A percentile compares a stretch with the other conserved stretches of the same genome.
Evolutionary conservation across 2,113 vertebrate genomes (phyloP).

Genomic region (crab-eating macaque (Macaca fascicularis)): DNA sequence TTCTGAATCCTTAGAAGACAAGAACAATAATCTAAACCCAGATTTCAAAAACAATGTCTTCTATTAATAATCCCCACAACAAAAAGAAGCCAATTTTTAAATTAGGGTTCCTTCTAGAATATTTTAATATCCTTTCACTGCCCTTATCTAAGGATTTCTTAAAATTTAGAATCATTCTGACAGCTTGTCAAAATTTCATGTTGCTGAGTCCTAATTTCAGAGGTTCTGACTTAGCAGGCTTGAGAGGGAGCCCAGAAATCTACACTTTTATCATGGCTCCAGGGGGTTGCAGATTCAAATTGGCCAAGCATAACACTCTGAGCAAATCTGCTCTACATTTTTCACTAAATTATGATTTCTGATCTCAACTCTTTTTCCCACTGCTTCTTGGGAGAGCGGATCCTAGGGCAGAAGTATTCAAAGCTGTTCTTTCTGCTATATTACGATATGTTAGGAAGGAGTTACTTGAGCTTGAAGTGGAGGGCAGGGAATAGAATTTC

Average conservation of each 20-base stretch:
- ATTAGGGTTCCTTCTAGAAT: not conserved
- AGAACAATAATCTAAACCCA: not conserved
- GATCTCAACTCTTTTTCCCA: not conserved
- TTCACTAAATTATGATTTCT: not conserved
- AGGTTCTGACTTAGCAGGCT: not conserved
- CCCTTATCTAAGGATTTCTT: not conserved
- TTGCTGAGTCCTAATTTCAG: not conserved
- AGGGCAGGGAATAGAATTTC: not conserved
- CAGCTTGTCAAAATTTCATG: not conserved
- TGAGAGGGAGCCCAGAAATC: not conserved
- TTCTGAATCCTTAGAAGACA: not conserved
- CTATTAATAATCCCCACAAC: not conserved
- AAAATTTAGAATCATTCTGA: not conserved
- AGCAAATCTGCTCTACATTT: not conserved
- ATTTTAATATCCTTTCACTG: not conserved
- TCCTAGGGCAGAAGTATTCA: not conserved
- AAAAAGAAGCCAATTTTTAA: not conserved
- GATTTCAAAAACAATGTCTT: not conserved
- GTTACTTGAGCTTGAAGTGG: not conserved
- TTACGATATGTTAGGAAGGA: not conserved
- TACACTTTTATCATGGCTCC: not conserved
- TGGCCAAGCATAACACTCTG: not conserved
- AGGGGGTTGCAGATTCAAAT: not conserved
- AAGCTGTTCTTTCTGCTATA: not conserved
- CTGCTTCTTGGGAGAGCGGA: not conserved